A percentile compares a stretch with the other conserved stretches of the same genome.
Evolutionary conservation across 2,888 invertebrate genomes (phyloP).

Genomic region (Halictus quadricinctus): DNA sequence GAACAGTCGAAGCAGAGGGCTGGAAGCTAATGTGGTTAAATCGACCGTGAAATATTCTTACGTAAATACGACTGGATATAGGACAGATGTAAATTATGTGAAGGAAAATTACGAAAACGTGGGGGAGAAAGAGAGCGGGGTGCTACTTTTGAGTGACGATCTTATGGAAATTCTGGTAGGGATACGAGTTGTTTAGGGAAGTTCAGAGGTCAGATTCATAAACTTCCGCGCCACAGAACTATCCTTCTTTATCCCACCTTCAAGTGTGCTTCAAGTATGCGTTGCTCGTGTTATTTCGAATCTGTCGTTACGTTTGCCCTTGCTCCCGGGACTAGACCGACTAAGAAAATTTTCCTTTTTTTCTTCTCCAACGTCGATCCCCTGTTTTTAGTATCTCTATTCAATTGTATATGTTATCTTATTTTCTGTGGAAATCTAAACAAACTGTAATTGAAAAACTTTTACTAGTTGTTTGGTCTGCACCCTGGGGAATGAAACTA

Average conservation of each 20-base stretch:
- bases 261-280: not conserved
- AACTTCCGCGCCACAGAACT: not conserved
- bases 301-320: not conserved
- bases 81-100: conserved; percentile 7
- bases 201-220: not conserved
- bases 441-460: not conserved
- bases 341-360: not conserved
- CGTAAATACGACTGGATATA: not conserved
- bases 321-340: not conserved
- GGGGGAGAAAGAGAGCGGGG: no score
- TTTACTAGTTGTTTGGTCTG: not conserved
- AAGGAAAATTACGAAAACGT: not conserved
- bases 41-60: conserved; percentile 8
- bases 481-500: not conserved
- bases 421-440: not conserved
- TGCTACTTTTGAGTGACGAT: not conserved
- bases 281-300: not conserved
- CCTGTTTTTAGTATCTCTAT: not conserved
- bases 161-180: not conserved
- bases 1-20: not conserved
- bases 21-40: not conserved
- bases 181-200: not conserved
- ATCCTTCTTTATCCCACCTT: not conserved
- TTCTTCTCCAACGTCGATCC: no score
- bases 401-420: not conserved